phyloP scores from a whole-genome alignment of 1,140 invertebrate species.

The Dryas iulia region DNA sequence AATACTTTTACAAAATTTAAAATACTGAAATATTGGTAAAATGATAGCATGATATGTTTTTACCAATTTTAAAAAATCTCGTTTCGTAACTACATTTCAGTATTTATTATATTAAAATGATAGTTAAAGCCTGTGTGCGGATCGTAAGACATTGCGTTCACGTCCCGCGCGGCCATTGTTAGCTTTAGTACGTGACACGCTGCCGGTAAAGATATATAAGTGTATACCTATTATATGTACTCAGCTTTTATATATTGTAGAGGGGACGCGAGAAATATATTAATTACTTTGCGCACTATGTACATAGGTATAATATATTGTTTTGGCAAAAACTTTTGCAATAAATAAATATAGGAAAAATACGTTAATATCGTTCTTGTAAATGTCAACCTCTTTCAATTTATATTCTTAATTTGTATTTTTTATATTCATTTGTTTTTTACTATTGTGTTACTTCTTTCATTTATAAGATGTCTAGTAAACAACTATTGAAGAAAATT shows the following conservation, averaged over 20 bases:
- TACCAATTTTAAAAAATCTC: neutral
- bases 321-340: neutral
- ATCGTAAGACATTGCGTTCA: constrained; percentile 25
- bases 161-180: constrained; percentile 33
- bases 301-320: neutral
- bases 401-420: too few species aligned
- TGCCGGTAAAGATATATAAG: neutral
- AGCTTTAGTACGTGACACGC: constrained; percentile 27
- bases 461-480: too few species aligned
- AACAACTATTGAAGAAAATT: too few species aligned
- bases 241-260: constrained; percentile 3
- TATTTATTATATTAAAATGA: constrained; percentile 5
- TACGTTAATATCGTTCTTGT: neutral
- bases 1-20: too few species aligned
- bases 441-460: too few species aligned
- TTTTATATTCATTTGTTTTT: too few species aligned
- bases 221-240: constrained; percentile 18
- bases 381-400: too few species aligned
- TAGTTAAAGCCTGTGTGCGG: constrained; percentile 10
- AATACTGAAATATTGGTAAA: neutral
- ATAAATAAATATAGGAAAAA: neutral
- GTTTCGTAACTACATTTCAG: neutral
- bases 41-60: neutral
- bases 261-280: neutral
- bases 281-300: neutral